Conservation (phyloP, 2,888 invertebrate genomes). For the Scaptomyza caliginosa region DNA sequence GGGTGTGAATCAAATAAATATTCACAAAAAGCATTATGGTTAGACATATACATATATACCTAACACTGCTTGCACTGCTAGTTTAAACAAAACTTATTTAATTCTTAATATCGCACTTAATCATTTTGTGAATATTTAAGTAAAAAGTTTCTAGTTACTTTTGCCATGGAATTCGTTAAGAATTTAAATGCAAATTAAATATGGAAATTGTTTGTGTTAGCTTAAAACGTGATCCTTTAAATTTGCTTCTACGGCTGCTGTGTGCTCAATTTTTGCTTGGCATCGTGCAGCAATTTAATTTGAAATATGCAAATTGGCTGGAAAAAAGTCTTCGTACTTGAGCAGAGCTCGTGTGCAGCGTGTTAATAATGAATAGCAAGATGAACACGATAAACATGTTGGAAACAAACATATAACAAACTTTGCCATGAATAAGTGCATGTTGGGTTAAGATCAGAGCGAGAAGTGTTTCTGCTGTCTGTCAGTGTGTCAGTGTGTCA, state of each 20-base stretch:
- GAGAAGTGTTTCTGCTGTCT: background rate
- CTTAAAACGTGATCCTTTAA: background rate
- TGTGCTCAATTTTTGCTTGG: conserved; percentile 26
- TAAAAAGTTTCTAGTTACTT: too few species aligned
- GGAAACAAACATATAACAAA: background rate
- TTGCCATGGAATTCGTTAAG: too few species aligned
- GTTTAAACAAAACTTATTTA: too few species aligned
- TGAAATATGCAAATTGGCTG: conserved; percentile 54
- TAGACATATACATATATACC: too few species aligned
- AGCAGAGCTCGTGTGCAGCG: conserved; percentile 22
- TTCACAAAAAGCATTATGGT: background rate
- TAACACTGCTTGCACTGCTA: too few species aligned
- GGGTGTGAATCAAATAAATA: background rate
- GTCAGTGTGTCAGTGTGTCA: conserved; percentile 7
- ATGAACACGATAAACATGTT: conserved; percentile 36
- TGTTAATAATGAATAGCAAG: conserved; percentile 46
- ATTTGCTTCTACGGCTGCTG: conserved; percentile 7
- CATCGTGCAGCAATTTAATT: conserved; percentile 52
- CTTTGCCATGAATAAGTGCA: background rate
- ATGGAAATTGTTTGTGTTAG: background rate
- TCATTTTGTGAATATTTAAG: too few species aligned
- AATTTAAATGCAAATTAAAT: background rate
- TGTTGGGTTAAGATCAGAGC: conserved; percentile 21
- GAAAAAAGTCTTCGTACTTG: conserved; percentile 16
- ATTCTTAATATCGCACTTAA: too few species aligned